These are phyloP conservation scores for Platycheirus albimanus DNA, from an alignment of 2,888 invertebrate genomes.

Conservation along the genomic window DNA sequence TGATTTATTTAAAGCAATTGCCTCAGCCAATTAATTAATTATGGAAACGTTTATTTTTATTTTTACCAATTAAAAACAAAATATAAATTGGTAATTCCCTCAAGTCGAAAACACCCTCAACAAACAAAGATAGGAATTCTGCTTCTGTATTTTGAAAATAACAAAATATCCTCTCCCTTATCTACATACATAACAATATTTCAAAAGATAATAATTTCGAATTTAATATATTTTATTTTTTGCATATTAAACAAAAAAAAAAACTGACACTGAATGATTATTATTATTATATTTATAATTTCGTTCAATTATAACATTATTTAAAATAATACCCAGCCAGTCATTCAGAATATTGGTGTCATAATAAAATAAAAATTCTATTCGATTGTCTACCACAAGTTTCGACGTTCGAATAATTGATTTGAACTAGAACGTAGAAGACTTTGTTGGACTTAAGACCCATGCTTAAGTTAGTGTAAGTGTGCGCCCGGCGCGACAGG, in stretches of 20 bases:
- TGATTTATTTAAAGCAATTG: no score
- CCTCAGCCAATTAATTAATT: not conserved
- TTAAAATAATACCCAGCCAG: not conserved
- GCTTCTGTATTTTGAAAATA: not conserved
- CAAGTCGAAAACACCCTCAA: slow-evolving; percentile 1
- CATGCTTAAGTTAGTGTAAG: no score
- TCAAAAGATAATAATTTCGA: no score
- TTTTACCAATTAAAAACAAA: not conserved
- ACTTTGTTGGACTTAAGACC: slow-evolving; percentile 16
- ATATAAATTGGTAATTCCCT: not conserved
- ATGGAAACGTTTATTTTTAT: not conserved
- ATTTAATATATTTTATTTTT: not conserved
- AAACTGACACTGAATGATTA: no score
- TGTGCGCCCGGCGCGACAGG: not conserved
- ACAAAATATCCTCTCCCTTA: slow-evolving; percentile 1
- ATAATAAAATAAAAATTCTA: slow-evolving; percentile 15
- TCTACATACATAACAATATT: no score
- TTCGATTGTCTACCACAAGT: not conserved
- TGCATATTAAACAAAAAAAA: not conserved
- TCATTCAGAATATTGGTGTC: not conserved
- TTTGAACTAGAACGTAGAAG: slow-evolving; percentile 23
- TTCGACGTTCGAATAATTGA: no score
- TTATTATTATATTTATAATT: not conserved
- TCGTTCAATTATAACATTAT: no score
- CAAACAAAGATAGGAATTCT: not conserved